Base-by-base conservation (phyloP, 1,140 invertebrate genomes). In the Drosophila mayri region DNA sequence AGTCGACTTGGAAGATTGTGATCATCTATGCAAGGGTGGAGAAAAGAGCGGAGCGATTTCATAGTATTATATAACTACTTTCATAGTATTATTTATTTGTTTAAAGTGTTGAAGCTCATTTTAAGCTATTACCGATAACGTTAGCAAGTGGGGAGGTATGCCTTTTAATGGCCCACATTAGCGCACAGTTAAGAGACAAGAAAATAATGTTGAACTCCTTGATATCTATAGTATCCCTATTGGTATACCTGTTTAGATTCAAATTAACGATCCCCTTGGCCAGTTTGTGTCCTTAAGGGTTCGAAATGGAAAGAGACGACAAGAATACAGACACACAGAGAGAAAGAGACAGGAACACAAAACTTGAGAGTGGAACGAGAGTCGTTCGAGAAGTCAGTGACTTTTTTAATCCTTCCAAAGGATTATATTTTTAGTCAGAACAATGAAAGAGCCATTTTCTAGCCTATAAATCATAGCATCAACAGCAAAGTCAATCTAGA, bases 221-320 rank as follows among this genome's bases (percentile, higher is more conserved):
- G 5, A 22, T 22, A 14, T 14, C 1, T 2, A 10, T 14, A 6
- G 6, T 22, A 44, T 8, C 3, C 6, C 43, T 22, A 0, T 9
- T 16, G n/a, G 11, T 32, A 20, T 22, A 16, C 14, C 20, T 16
- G 4, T 2, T 22, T 37, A 16, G 20, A 16, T 37, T 16, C 2
- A 16, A 16, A 37, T 22, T 3, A 22, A 4, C 18, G 30, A 52
- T 52, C 30, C 18, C 35, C 12, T 14, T 10, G 50, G 50, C 32
- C 32, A 37, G 12, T 4, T 37, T 9, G 12, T 16, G 32, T 28
- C 35, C 50, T 37, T 52, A 35, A 8, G 37, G 30, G 12, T 4
- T 25, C 20, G 35, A 55, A 55, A 25, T 22, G 9, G 35, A 55
- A 55, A 55, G 52, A 55, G 52, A 55, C 14, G 12, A 16, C 52